Base-by-base conservation (phyloP, 2,888 invertebrate species). In the Dynastes maya region DNA sequence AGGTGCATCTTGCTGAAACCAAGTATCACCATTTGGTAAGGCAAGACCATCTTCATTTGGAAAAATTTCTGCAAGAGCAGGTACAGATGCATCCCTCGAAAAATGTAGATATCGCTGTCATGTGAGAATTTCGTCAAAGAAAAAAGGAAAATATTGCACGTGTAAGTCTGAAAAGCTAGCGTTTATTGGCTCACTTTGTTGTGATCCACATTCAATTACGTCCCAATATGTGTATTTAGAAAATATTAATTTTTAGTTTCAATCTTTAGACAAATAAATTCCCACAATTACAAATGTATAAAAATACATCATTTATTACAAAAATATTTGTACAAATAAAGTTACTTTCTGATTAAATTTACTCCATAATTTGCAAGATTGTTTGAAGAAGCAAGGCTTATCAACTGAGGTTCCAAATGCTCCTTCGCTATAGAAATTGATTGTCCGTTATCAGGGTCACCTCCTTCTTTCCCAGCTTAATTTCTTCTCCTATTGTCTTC, bases 401-500 rank as follows among this genome's bases (percentile, higher is more conserved):
- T 91, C 2, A 92, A 91, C 13, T 92, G 92, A 27, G 91, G 92
- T 80, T 90, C 89, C 1, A 90, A 88, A 78, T 90, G 90, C 1
- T 94, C 93, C 86, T 95, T 95, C 0, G 93, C 91, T 32, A 93
- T 86, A 0, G 95, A 95, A 81, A 94, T 94, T 0, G 94, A 94
- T 84, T 94, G 94, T 8, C 91, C 85, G 37, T 91, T 89, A 70
- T 90, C 87, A 22, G 90, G 87, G 27, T 90, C 89, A 1, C 88
- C 86, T 89, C 77, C 92, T 91, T 85, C 86, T 96, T 96, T 0
- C 83, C 83, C 83, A 95, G 95, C 84, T 95, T 95, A 76, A 96
- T 96, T 88, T 96, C 96, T 85, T 96, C 96, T 85, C 96, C 96
- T 75, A 95, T 94, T 70, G 94, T 95, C 80, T 95, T 91, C 49